phyloP scores from a whole-genome alignment of 1,140 invertebrate genomes.

The Delia radicum region DNA sequence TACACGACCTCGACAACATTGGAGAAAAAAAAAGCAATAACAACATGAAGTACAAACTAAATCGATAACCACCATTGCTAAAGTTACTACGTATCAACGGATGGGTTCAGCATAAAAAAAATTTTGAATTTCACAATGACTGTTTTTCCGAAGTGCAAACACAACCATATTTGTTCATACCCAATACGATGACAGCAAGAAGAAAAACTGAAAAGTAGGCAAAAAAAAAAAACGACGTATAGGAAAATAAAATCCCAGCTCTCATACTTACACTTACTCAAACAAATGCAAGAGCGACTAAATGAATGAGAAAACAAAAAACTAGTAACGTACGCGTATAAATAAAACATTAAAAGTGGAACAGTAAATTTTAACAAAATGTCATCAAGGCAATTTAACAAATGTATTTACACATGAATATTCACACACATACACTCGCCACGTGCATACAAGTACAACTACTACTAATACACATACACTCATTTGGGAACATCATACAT shows the following conservation, averaged over 20 bases:
- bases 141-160: background rate
- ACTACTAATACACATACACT: background rate
- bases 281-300: background rate
- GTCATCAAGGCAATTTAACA: conserved; percentile 24
- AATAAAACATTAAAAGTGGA: conserved; percentile 24
- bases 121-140: background rate
- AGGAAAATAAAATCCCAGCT: background rate
- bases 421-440: background rate
- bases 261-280: background rate
- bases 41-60: conserved; percentile 4
- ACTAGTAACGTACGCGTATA: conserved; percentile 11
- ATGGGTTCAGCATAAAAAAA: background rate
- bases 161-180: background rate
- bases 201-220: background rate
- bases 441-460: background rate
- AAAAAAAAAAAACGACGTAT: background rate
- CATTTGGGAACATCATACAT: conserved; percentile 10
- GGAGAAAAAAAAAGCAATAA: background rate
- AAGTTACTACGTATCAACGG: background rate
- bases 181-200: background rate
- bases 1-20: conserved; percentile 6
- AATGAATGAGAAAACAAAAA: background rate
- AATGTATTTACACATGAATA: conserved; percentile 17
- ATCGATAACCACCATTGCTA: conserved; percentile 19
- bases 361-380: conserved; percentile 23